Conservation (phyloP, 1,140 invertebrate genomes). For the Neomicropteryx cornuta region DNA sequence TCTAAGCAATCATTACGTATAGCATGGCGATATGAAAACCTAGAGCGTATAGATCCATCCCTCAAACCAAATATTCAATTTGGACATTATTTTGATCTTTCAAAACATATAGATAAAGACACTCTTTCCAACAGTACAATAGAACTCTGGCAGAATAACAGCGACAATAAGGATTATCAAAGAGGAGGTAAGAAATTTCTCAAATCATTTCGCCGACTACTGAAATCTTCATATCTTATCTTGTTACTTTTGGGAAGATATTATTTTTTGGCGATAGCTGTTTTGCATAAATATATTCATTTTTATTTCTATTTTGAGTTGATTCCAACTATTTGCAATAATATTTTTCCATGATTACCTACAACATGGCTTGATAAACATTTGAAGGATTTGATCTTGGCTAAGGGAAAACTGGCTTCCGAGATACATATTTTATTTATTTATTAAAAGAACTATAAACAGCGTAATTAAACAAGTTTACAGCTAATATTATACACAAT, state of each 20-base stretch:
- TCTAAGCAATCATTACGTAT: conserved; percentile 56
- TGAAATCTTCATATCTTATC: not conserved
- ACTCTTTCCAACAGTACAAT: conserved; percentile 43
- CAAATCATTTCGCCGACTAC: not conserved
- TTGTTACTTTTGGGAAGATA: not conserved
- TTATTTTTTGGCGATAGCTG: no score
- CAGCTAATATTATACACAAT: no score
- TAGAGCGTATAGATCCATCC: conserved; percentile 51
- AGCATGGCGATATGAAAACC: conserved; percentile 75
- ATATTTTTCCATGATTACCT: no score
- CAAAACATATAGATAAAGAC: conserved; percentile 53
- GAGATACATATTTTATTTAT: no score
- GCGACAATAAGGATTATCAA: conserved; percentile 12
- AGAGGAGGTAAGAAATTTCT: conserved; percentile 16
- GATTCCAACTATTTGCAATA: no score
- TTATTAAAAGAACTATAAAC: no score
- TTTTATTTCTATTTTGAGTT: no score
- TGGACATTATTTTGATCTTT: conserved; percentile 72
- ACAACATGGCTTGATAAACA: no score
- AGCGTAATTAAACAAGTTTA: no score
- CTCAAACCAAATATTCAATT: conserved; percentile 38
- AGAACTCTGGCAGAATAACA: conserved; percentile 26
- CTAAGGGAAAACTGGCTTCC: no score
- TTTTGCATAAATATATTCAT: no score
- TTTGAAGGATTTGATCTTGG: no score